Conservation (phyloP, 1,140 invertebrate genomes). For the Ctenoplectra terminalis region DNA sequence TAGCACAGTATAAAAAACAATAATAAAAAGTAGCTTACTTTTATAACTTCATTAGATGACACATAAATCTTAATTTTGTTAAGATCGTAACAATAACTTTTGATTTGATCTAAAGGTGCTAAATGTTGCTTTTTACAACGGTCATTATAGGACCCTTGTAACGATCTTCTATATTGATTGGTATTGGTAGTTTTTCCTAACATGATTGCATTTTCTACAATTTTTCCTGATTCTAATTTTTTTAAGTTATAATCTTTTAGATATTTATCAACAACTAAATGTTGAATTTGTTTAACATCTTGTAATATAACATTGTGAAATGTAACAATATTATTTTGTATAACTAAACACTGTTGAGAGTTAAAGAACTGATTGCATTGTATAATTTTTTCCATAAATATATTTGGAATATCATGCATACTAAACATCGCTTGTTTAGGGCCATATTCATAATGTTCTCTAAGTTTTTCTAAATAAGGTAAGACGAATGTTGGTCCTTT, state of each 20-base stretch:
- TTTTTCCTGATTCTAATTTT: slow-evolving; percentile 56
- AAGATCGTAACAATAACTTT: slow-evolving; percentile 38
- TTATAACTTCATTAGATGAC: background rate
- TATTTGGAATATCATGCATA: slow-evolving; percentile 84
- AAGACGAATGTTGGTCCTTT: slow-evolving; percentile 80
- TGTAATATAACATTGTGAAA: slow-evolving; percentile 75
- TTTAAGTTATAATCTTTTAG: slow-evolving; percentile 66
- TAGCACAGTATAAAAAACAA: slow-evolving; percentile 35
- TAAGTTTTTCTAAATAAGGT: slow-evolving; percentile 81
- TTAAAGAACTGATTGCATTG: slow-evolving; percentile 86
- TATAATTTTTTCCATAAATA: slow-evolving; percentile 88
- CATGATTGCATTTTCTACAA: slow-evolving; percentile 65
- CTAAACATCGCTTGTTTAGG: slow-evolving; percentile 84
- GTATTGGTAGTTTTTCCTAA: slow-evolving; percentile 17
- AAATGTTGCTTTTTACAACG: slow-evolving; percentile 62
- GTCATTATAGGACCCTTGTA: slow-evolving; percentile 76
- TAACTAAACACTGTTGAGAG: slow-evolving; percentile 86
- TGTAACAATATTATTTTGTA: slow-evolving; percentile 85
- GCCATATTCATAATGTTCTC: slow-evolving; percentile 81
- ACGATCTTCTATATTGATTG: slow-evolving; percentile 14
- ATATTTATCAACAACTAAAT: slow-evolving; percentile 68
- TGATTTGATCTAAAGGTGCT: slow-evolving; percentile 58
- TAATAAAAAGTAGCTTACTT: slow-evolving; percentile 23
- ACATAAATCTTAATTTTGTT: slow-evolving; percentile 20
- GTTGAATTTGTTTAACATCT: slow-evolving; percentile 54